A percentile compares a stretch with the other conserved stretches of the same genome.
Conservation (phyloP, 2,888 invertebrate species). For the Xestobium rufovillosum region DNA sequence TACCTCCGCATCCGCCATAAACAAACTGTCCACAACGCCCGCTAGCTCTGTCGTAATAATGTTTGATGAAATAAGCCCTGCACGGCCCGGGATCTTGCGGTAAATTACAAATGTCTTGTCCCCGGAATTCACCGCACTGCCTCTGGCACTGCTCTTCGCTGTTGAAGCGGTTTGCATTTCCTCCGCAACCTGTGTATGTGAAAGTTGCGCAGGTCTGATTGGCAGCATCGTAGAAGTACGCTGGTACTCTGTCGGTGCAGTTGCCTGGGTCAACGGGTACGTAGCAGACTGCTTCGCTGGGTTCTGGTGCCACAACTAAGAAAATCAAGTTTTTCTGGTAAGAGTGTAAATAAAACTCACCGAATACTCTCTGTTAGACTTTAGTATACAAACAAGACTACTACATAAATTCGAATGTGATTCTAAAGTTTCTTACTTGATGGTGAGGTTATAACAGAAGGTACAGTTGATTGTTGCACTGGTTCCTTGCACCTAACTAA, state of each 20-base stretch:
- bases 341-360: no score
- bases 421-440: no score
- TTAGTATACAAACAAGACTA: no score
- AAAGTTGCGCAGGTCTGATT: conserved; percentile 55
- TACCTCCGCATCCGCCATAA: conserved; percentile 80
- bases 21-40: conserved; percentile 61
- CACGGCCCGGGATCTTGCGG: conserved; percentile 66
- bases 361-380: no score
- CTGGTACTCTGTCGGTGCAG: conserved; percentile 57
- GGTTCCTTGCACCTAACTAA: no score
- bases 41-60: conserved; percentile 57
- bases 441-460: no score
- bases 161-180: conserved; percentile 66
- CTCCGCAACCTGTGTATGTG: conserved; percentile 63
- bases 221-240: conserved; percentile 66
- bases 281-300: conserved; percentile 47
- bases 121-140: conserved; percentile 65
- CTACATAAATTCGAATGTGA: no score
- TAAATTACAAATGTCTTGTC: conserved; percentile 68
- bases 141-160: conserved; percentile 71
- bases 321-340: no score
- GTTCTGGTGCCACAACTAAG: conserved; percentile 13
- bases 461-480: no score
- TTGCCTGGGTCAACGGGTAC: conserved; percentile 59
- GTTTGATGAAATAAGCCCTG: conserved; percentile 55